A percentile compares a stretch with the other conserved stretches of the same genome.
phyloP scores from a whole-genome alignment of 2,113 vertebrate species.

The Gasterosteus aculeatus region DNA sequence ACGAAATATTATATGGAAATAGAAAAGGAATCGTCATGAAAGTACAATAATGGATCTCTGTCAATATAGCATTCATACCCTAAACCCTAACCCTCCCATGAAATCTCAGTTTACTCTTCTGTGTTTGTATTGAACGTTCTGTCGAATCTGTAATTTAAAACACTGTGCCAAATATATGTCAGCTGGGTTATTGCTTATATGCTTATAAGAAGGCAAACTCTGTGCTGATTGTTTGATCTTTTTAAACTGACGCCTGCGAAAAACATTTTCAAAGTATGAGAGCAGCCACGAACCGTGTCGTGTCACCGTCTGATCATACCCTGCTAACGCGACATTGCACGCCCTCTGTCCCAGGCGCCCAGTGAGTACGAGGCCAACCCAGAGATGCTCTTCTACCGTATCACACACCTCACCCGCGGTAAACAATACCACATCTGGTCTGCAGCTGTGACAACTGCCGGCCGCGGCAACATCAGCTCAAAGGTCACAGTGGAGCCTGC shows the following conservation, averaged over 20 bases:
- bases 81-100: neutral
- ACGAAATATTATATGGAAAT: neutral
- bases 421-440: constrained; percentile 99
- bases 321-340: constrained; percentile 42
- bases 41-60: neutral
- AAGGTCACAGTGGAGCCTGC: constrained; percentile 97
- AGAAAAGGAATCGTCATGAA: neutral
- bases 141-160: neutral
- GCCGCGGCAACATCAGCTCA: constrained; percentile 95
- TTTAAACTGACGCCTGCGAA: neutral
- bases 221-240: neutral
- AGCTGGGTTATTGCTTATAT: neutral
- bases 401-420: constrained; percentile 91
- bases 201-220: neutral
- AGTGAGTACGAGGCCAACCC: constrained; percentile 98
- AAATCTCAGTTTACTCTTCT: neutral
- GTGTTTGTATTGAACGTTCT: neutral
- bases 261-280: neutral
- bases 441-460: constrained; percentile 94
- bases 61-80: neutral
- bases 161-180: neutral
- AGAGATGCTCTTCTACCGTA: constrained; percentile 94
- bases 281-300: neutral
- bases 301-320: constrained; percentile 1
- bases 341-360: constrained; percentile 85